Conservation (phyloP, 30 jellyfish, hydroid and myxozoan genomes). For the Haliclystus octoradiatus region DNA sequence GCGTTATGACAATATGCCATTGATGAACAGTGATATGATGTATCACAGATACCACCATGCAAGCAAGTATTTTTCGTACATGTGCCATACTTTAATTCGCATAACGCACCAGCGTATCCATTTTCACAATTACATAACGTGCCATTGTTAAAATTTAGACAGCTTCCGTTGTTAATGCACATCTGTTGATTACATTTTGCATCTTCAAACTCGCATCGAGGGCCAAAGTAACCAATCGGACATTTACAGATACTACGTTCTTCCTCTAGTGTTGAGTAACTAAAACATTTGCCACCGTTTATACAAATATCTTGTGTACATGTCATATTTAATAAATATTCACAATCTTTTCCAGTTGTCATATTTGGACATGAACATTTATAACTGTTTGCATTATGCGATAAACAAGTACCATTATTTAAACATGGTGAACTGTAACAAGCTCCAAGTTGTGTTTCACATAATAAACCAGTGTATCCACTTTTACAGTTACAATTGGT, state of each 20-base stretch:
- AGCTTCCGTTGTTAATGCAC: conserved; percentile 28
- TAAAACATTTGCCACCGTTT: neutral
- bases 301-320: neutral
- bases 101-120: conserved; percentile 24
- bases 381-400: conserved; percentile 18
- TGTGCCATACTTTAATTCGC: conserved; percentile 1
- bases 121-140: conserved; percentile 11
- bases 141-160: neutral
- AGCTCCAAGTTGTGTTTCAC: conserved; percentile 14
- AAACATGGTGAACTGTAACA: conserved; percentile 11
- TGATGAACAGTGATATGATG: neutral
- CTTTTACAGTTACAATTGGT: neutral
- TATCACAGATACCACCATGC: conserved; percentile 30
- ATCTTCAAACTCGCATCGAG: neutral
- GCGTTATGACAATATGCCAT: neutral
- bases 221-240: neutral
- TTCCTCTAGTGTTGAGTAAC: neutral
- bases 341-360: neutral
- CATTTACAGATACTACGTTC: neutral
- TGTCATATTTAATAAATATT: too few species aligned
- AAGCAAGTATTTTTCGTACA: conserved; percentile 18
- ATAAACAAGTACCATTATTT: conserved; percentile 16
- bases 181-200: neutral
- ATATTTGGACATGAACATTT: neutral
- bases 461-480: conserved; percentile 20